Base-by-base conservation (phyloP, 2,888 invertebrate genomes). In the Mamestra brassicae region DNA sequence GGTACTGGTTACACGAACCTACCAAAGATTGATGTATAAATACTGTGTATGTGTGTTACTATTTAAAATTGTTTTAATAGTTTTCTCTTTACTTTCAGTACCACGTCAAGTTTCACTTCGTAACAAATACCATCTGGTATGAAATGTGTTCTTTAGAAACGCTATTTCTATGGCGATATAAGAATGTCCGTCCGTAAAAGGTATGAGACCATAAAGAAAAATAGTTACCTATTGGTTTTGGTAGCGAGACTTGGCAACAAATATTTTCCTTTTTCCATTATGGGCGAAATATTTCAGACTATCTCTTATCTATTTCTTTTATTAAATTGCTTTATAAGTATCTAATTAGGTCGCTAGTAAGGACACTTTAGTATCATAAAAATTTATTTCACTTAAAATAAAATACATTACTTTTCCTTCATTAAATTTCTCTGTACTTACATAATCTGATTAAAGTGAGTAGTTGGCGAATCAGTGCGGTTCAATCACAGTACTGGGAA, bases 101-200 rank as follows among this genome's bases (percentile, higher is more conserved):
- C 8, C 11, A 26, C 45, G 10, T 62, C 6, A 71, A 64, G 63
- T 76, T 68, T 65, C 34, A 54, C 60, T 73, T 61, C 36, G 26
- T 50, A 13, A 55, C 13, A 72, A 61, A 74, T 62, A 83, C 38
- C 73, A 63, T 66, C 13, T 72, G n/a, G 38, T 55, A 63, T 65
- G 73, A 73, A 75, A 81, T 74, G 66, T 70, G 63, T 79, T 26
- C 26, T 26, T 45, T 55, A 61, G 73, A 68, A 70, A 76, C 61
- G 34, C 55, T 17, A 72, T 80, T 78, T 84, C 78, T 71, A 75
- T 66, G 50, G 62, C 73, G 62, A 61, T 74, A 60, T 66, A 78
- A 80, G 80, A 84, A 81, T 83, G 74, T 57, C 72, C 68, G 57
- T 69, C 55, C 68, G 50, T 63, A 75, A 81, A 80, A 74, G 80